These are phyloP conservation scores for Ceyx erithaca DNA, from an alignment of 2,797 vertebrate species.

Conservation along the genomic window DNA sequence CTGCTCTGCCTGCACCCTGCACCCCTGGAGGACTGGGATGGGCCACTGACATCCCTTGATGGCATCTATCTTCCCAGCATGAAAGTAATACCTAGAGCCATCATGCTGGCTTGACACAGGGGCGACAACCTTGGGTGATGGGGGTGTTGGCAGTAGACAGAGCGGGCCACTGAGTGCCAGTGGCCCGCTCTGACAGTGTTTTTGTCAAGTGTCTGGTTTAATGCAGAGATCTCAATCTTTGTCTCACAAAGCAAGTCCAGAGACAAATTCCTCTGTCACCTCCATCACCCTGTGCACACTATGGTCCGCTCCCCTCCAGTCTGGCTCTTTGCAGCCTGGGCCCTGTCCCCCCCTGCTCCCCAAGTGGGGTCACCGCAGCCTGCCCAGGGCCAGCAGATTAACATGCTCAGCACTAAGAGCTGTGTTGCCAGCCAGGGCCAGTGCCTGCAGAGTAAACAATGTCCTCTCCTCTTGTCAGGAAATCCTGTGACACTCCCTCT, in stretches of 20 bases:
- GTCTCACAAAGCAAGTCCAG: background rate
- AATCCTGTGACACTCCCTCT: background rate
- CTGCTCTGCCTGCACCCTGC: background rate
- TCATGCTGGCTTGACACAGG: accelerated
- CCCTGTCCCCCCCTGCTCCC: background rate
- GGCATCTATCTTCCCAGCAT: background rate
- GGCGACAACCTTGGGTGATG: background rate
- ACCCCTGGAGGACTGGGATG: background rate
- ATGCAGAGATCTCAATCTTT: background rate
- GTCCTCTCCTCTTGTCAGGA: background rate
- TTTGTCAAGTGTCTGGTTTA: background rate
- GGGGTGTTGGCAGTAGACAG: accelerated
- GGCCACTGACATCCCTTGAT: accelerated
- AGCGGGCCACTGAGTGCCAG: background rate
- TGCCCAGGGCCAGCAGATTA: background rate
- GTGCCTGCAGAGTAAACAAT: background rate
- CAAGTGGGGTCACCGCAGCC: accelerated
- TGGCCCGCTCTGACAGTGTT: background rate
- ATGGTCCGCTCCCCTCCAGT: background rate
- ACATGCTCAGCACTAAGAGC: background rate
- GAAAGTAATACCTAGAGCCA: background rate
- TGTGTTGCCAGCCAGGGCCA: accelerated
- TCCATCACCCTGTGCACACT: accelerated
- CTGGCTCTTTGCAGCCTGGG: background rate
- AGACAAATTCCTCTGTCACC: background rate